Evolutionary conservation across 2,113 vertebrate genomes (phyloP), one percentile per base, ranked within the genome.

Genomic region (Melozone crissalis): DNA sequence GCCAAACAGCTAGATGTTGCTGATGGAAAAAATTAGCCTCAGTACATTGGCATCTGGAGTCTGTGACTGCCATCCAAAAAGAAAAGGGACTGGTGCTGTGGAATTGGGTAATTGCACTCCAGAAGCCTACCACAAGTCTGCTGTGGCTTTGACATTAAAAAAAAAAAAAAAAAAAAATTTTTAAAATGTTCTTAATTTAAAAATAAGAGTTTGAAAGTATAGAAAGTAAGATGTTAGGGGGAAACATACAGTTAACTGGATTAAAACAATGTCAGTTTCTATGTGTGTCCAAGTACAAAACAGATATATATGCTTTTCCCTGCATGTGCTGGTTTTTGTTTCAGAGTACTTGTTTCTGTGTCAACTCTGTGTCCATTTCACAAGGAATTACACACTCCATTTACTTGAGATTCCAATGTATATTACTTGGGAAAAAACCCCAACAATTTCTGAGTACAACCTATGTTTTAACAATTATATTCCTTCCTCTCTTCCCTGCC

Each of bases 21-120:
- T 95, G 89, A 95, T 96, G 96, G 95, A 94, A 96, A 97, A 91
- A 94, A 89, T 95, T 90, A 84, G 63, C 87, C 59, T 96, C 84
- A 87, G 87, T 75, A 68, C 92, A 83, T 68, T 87, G 95, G 92
- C 82, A 94, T 95, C 90, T 89, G 76, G 77, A 82, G 54, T 59
- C 73, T 59, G 65, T 63, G 82, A 81, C 94, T 93, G 54, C 76
- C 89, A 77, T 84, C 96, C 88, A 84, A 93, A 86, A 91, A 78
- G 90, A 93, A 51, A 80, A 84, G 52, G 49, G 78, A 35, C 63
- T 83, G 67, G 83, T 83, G 61, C 82, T 76, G 63, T 75, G 69
- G 52, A 86, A 79, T 31, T 41, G 37, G 73, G 58, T 89, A 91
- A 92, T 72, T 84, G 68, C 41, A 27, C 69, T 93, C 82, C 46